phyloP scores from a whole-genome alignment of 1,140 invertebrate species.

The Pristionchus pacificus region DNA sequence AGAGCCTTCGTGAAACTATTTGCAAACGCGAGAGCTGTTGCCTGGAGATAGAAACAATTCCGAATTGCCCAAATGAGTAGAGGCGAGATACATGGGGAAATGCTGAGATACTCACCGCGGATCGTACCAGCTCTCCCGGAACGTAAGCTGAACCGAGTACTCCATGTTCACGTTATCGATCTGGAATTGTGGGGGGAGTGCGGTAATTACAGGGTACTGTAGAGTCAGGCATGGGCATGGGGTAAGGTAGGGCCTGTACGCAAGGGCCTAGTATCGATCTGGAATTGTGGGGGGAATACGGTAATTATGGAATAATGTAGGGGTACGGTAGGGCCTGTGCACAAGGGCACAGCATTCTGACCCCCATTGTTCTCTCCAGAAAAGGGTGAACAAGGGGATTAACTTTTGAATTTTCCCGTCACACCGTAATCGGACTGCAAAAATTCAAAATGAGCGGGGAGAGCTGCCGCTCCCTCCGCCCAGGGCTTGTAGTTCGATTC shows the following conservation, averaged over 20 bases:
- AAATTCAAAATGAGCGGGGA: no score
- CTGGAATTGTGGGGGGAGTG: slow-evolving; percentile 73
- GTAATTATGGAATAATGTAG: background rate
- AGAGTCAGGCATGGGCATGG: slow-evolving; percentile 6
- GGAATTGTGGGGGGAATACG: background rate
- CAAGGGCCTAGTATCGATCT: background rate
- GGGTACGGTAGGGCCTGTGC: background rate
- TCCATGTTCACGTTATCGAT: slow-evolving; percentile 95
- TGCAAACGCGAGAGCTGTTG: background rate
- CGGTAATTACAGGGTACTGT: background rate
- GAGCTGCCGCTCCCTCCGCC: no score
- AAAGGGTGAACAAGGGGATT: no score
- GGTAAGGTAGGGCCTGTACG: slow-evolving; percentile 6
- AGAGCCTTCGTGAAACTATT: slow-evolving; percentile 35
- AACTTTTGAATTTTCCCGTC: no score
- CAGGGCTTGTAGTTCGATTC: no score
- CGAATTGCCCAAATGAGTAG: slow-evolving; percentile 64
- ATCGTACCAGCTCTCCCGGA: slow-evolving; percentile 90
- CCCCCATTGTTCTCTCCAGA: no score
- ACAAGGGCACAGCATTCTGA: no score
- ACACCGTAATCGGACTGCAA: no score
- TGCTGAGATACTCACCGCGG: slow-evolving; percentile 80
- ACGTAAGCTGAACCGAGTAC: slow-evolving; percentile 73
- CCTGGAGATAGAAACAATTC: background rate
- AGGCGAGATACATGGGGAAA: no score